Conservation (phyloP, 2,888 invertebrate genomes). For the Cheilosia variabilis region DNA sequence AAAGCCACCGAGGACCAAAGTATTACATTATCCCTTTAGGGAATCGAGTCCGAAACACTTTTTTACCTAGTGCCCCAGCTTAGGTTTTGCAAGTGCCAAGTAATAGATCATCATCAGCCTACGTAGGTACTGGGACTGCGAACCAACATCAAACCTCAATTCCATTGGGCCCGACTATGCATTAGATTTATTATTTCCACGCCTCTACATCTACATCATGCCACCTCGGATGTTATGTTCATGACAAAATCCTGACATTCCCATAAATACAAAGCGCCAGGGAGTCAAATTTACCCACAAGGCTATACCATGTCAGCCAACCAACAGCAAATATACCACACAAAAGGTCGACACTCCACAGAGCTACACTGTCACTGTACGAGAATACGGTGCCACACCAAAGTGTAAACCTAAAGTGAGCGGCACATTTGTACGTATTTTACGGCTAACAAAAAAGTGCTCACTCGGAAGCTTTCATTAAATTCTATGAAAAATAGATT, state of each 20-base stretch:
- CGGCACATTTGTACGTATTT: slow-evolving; percentile 42
- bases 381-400: neutral
- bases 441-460: slow-evolving; percentile 16
- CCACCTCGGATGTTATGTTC: slow-evolving; percentile 1
- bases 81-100: slow-evolving; percentile 8
- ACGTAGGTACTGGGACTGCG: neutral
- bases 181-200: slow-evolving; percentile 51
- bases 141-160: slow-evolving; percentile 40
- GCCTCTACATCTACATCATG: slow-evolving; percentile 7
- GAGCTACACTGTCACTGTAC: too few relatives aligned
- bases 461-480: slow-evolving; percentile 37
- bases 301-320: neutral
- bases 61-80: slow-evolving; percentile 11
- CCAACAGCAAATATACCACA: neutral
- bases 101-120: slow-evolving; percentile 53
- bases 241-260: slow-evolving; percentile 31
- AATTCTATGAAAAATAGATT: slow-evolving; percentile 67
- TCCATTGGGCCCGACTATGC: slow-evolving; percentile 27
- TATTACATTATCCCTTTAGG: slow-evolving; percentile 14
- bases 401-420: slow-evolving; percentile 14
- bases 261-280: slow-evolving; percentile 20
- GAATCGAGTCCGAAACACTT: slow-evolving; percentile 29
- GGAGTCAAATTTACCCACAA: neutral
- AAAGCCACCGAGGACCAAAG: too few relatives aligned
- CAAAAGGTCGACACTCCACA: neutral